phyloP scores from a whole-genome alignment of 1,140 invertebrate genomes.

The Pogonognathellus flavescens region DNA sequence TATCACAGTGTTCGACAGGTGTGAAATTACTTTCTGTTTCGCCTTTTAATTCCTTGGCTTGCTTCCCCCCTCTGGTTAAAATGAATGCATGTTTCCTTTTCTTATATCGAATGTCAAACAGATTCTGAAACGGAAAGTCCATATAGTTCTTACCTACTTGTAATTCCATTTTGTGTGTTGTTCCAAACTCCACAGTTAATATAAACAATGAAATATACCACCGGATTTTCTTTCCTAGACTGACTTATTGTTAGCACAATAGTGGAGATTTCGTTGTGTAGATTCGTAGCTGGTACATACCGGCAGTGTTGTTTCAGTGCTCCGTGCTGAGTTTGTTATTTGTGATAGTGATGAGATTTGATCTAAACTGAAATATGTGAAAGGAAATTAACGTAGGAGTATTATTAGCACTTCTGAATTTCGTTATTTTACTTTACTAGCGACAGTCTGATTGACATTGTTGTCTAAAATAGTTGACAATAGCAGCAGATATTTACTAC shows the following conservation, averaged over 20 bases:
- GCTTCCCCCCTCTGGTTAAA: constrained; percentile 19
- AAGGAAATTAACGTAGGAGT: background rate
- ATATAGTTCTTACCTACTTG: background rate
- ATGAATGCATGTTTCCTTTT: constrained; percentile 34
- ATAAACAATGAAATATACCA: background rate
- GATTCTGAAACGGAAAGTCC: constrained; percentile 29
- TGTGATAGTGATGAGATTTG: background rate
- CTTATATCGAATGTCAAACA: constrained; percentile 35
- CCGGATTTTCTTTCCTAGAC: background rate
- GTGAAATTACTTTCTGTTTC: constrained; percentile 58
- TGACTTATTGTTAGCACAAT: background rate
- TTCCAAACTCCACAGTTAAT: background rate
- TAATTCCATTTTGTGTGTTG: background rate
- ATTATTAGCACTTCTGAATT: background rate
- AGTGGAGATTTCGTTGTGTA: background rate
- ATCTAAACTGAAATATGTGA: background rate
- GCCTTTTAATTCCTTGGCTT: constrained; percentile 46
- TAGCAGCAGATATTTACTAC: background rate
- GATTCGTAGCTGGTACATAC: background rate
- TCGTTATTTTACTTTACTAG: background rate
- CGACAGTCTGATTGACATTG: background rate
- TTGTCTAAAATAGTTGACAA: background rate
- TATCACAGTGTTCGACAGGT: constrained; percentile 93
- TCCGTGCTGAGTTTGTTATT: background rate
- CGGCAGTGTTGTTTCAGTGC: background rate